phyloP scores from a whole-genome alignment of 2,797 vertebrate species.

The Crenuchus spilurus region DNA sequence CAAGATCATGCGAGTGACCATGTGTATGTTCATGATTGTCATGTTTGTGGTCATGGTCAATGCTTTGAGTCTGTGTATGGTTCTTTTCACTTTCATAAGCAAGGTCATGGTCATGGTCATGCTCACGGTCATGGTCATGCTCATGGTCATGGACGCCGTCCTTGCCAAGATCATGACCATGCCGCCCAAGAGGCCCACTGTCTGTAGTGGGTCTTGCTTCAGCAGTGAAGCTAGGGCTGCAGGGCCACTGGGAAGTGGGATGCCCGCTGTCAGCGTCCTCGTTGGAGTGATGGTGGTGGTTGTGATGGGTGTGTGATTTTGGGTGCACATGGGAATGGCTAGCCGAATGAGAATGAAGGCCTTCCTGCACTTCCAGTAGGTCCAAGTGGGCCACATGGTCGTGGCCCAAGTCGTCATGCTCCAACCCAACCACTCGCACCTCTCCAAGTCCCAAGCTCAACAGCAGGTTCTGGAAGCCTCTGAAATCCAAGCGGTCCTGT shows the following conservation, averaged over 20 bases:
- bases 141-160: slow-evolving; percentile 1
- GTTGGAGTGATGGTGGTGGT: slow-evolving; percentile 62
- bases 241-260: background rate
- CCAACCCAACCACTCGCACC: slow-evolving; percentile 86
- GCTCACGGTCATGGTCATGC: slow-evolving; percentile 53
- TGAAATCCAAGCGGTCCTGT: slow-evolving; percentile 87
- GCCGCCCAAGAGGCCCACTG: slow-evolving; percentile 42
- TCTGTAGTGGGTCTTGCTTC: slow-evolving; percentile 36
- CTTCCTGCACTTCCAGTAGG: slow-evolving; percentile 86
- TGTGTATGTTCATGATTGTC: slow-evolving; percentile 29
- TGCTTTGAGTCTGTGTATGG: slow-evolving; percentile 55
- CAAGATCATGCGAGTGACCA: slow-evolving; percentile 49
- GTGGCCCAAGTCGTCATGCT: slow-evolving; percentile 92
- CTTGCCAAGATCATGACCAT: slow-evolving; percentile 55
- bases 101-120: slow-evolving; percentile 60
- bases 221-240: slow-evolving; percentile 28
- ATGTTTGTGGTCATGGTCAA: slow-evolving; percentile 36
- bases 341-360: slow-evolving; percentile 82
- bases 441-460: slow-evolving; percentile 91
- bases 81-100: slow-evolving; percentile 58
- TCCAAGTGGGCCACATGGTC: slow-evolving; percentile 94
- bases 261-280: slow-evolving; percentile 47
- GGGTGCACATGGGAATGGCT: slow-evolving; percentile 56
- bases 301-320: slow-evolving; percentile 47
- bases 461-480: slow-evolving; percentile 91